phyloP scores from a whole-genome alignment of 1,140 invertebrate species.

The Drepana arcuata region DNA sequence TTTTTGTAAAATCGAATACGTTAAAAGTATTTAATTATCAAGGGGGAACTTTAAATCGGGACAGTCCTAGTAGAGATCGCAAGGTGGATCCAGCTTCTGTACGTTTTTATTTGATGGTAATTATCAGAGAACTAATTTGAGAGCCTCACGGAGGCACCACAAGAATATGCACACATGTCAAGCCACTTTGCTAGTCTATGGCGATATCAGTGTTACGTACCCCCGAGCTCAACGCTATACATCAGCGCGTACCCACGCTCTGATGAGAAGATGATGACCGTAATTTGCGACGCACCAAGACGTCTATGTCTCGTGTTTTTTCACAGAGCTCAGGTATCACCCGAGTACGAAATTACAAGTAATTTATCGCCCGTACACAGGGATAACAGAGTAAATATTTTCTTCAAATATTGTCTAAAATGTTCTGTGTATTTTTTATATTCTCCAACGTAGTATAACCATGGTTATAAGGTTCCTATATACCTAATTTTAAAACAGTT shows the following conservation, averaged over 20 bases:
- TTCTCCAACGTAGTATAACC: too few relatives aligned
- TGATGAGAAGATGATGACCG: constrained; percentile 70
- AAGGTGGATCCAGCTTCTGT: too few relatives aligned
- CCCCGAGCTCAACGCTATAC: constrained; percentile 41
- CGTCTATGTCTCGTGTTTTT: constrained; percentile 69
- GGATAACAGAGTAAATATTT: too few relatives aligned
- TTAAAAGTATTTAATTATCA: background rate
- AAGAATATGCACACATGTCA: background rate
- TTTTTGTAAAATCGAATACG: too few relatives aligned
- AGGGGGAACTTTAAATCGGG: too few relatives aligned
- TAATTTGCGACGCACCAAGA: constrained; percentile 70
- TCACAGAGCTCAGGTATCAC: constrained; percentile 64
- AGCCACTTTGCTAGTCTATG: background rate
- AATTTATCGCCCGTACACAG: constrained; percentile 66
- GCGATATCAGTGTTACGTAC: constrained; percentile 21
- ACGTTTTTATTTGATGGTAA: too few relatives aligned
- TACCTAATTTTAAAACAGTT: too few relatives aligned
- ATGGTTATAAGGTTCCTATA: too few relatives aligned
- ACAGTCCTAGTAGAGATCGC: too few relatives aligned
- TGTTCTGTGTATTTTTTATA: too few relatives aligned
- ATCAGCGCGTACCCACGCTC: constrained; percentile 62
- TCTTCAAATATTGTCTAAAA: too few relatives aligned
- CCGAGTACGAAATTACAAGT: constrained; percentile 62
- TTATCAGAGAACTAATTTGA: background rate
- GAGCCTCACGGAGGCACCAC: background rate